Base-by-base conservation (phyloP, 2,113 vertebrate species). In the Eulemur rufifrons region DNA sequence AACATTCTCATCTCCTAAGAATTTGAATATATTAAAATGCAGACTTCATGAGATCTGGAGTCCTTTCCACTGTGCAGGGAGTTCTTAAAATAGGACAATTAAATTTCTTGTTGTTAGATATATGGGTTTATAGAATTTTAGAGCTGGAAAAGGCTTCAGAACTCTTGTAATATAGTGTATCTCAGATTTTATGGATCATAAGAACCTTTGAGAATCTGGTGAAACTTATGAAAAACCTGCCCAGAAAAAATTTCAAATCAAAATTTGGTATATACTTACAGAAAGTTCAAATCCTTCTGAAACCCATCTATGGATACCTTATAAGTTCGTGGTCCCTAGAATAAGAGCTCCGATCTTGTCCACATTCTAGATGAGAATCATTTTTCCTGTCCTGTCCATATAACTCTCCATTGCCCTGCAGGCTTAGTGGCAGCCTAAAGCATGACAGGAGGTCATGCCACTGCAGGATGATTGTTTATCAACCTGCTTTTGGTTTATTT, bases 61-160 rank as follows among this genome's bases (percentile, higher is more conserved):
- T 89, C 27, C 50, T 94, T 90, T 84, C 64, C 4, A n/a, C 56
- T 81, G 27, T 74, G 50, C 23, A 61, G 39, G 6, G 68, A 92
- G 32, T 81, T 94, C 76, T 97, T 91, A 92, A 89, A 87, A 84
- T 56, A 95, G 69, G 80, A 82, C 69, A 76, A 45, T 77, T 83
- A 91, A n/a, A 47, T 59, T 68, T 90, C 85, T 92, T 89, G 6
- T 78, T 91, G 64, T 87, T 71, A 61, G 37, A 47, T 56, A 88
- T 18, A 91, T 4, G 45, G 34, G n/a, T 92, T 95, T 83, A 86
- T 29, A 86, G 74, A 77, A 84, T 91, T 71, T 89, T 34, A 83
- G 32, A 94, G 34, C 32, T 59, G n/a, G 82, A 89, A 90, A 50
- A 42, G 37, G 32, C 13, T 95, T n/a, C 13, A 37, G 15, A 50